Base-by-base conservation (phyloP, 1,140 invertebrate genomes). In the Bombus waltoni region DNA sequence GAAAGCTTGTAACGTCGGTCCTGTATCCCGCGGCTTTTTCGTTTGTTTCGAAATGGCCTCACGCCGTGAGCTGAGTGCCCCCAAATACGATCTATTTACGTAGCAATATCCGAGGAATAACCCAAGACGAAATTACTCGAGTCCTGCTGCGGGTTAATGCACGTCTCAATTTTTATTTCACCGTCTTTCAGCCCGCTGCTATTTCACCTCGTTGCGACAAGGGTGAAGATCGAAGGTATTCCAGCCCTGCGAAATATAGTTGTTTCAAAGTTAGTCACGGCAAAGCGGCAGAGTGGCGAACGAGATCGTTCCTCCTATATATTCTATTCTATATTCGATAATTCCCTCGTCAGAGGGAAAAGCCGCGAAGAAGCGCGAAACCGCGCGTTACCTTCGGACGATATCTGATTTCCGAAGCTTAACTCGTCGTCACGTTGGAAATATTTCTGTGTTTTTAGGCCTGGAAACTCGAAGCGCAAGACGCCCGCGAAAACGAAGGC, bases 71-170 rank as follows among this genome's bases (percentile, higher is more conserved):
- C 75, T 93, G 93, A 94, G 93, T 93, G 93, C 93, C 91, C 89
- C 88, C 92, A 94, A 94, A 94, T 92, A 92, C 92, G 91, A 93
- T 92, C 93, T 94, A 93, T 94, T 94, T 93, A 93, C 92, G 80
- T 85, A 77, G 91, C 91, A 90, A 91, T 91, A 91, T 89, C 88
- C 89, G 92, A 87, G 85, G 92, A 90, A 90, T 90, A 79, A 90
- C 87, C 85, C 28, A 66, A 80, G 78, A 88, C 74, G 77, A 88
- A 88, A 89, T 89, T 84, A 86, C 88, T 85, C 32, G 77, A 25
- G 35, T n/a, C 84, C 83, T 62, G 88, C 88, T 76, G 80, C 70
- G 83, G 59, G 77, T 62, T 89, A 88, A 89, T 89, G 87, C 76
- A 74, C 47, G 28, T 5, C 28, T 40, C 73, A 57, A 77, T 83